These are phyloP conservation scores for Trachelus tabidus DNA, from an alignment of 2,888 invertebrate genomes.

Conservation along the genomic window DNA sequence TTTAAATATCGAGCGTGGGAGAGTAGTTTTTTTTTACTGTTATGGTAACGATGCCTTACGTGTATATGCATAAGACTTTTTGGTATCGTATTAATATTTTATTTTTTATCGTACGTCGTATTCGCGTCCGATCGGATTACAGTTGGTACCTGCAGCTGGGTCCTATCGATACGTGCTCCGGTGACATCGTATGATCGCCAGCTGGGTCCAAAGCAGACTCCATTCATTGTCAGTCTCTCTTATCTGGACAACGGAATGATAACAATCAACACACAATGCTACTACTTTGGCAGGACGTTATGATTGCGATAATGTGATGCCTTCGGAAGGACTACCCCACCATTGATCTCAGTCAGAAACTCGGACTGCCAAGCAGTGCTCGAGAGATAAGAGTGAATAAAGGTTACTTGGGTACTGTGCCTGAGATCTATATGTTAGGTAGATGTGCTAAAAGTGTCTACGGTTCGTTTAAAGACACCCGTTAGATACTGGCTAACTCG, in stretches of 20 bases:
- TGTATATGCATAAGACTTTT: neutral
- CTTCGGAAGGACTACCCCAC: neutral
- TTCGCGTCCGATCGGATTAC: neutral
- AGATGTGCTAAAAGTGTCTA: neutral
- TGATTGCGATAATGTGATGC: neutral
- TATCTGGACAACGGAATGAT: conserved; percentile 36
- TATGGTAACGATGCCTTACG: neutral
- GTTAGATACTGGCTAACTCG: neutral
- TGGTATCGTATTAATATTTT: neutral
- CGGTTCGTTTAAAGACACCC: neutral
- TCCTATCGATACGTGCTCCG: neutral
- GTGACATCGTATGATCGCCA: neutral
- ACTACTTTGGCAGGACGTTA: neutral
- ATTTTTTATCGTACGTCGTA: neutral
- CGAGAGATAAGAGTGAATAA: neutral
- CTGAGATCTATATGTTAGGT: neutral
- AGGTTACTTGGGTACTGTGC: neutral
- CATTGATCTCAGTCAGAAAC: neutral
- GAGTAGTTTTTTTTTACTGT: neutral
- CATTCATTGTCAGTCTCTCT: neutral
- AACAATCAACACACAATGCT: conserved; percentile 39
- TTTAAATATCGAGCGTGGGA: neutral
- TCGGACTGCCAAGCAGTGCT: neutral
- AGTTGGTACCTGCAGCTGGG: neutral
- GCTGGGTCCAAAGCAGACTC: neutral